Evolutionary conservation across 2,888 invertebrate genomes (phyloP), one percentile per base, ranked within the genome.

Genomic region (Phortica okadai): DNA sequence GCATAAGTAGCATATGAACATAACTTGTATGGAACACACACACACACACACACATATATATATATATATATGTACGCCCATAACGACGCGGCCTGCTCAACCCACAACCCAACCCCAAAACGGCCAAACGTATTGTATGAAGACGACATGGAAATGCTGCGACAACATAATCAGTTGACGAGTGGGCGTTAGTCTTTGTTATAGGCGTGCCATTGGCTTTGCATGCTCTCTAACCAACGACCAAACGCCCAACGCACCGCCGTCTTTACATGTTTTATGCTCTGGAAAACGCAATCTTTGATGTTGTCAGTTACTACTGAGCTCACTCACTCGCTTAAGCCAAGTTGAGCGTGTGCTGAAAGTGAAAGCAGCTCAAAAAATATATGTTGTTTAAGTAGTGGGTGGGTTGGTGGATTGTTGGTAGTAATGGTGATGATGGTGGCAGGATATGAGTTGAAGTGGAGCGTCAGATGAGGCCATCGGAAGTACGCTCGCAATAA

Each of bases 1-100:
- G n/a, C 11, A 41, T 66, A 66, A 66, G 66, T 42, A 66, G 66
- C 66, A 66, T 66, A 66, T 62, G 62, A 62, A 62, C 62, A 25
- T 62, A 62, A 16, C 16, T 62, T 25, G 14, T 25, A 11, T 6
- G 66, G 0, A 16, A 21, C 33, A 5, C 42, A 41, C 41, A 41
- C 42, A 33, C 11, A 66, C 41, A 8, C 21, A 21, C n/a, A n/a
- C n/a, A n/a, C n/a, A n/a, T n/a, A n/a, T n/a, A n/a, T n/a, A n/a
- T n/a, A n/a, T n/a, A n/a, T n/a, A n/a, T n/a, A n/a, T n/a, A n/a
- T n/a, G n/a, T 5, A 10, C 59, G 8, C 14, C 59, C 59, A 16
- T 10, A 14, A 8, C 1, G 50, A 50, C 50, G 8, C 21, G 21
- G 21, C 50, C 14, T 50, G 0, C 50, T 50, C 59, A 25, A 62